Conservation (phyloP, 2,888 invertebrate species). For the Arrhopalites spinosus region DNA sequence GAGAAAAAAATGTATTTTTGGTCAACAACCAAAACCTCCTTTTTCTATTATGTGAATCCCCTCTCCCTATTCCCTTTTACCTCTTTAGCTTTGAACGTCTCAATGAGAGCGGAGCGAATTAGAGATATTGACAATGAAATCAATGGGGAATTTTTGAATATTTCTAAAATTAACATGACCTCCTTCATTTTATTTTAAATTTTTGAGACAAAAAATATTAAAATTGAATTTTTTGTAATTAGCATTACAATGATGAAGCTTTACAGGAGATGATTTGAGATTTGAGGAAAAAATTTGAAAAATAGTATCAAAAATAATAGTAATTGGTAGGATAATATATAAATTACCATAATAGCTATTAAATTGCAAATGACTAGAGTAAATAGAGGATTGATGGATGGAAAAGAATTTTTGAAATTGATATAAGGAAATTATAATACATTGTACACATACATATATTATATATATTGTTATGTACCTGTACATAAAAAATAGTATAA, state of each 20-base stretch:
- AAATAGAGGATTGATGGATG: neutral
- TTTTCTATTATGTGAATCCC: no score
- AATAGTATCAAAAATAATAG: neutral
- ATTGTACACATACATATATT: neutral
- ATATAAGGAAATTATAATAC: neutral
- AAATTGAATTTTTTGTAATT: no score
- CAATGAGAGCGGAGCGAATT: no score
- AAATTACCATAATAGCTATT: slow-evolving; percentile 9
- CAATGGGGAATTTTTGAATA: neutral
- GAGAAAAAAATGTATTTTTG: no score
- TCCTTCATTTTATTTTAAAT: no score
- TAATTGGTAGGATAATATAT: neutral
- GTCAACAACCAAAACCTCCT: no score
- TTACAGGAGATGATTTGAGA: no score
- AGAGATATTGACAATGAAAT: no score
- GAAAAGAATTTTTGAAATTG: neutral
- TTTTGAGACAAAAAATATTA: no score
- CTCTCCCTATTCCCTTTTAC: no score
- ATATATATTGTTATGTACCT: neutral
- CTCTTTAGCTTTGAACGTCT: no score
- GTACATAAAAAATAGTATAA: neutral
- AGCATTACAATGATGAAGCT: no score
- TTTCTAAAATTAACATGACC: slow-evolving; percentile 7
- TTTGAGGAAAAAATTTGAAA: neutral
- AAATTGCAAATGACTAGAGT: neutral